Evolutionary conservation across 2,797 vertebrate species (phyloP).

Genomic region (Helicolenus hilgendorfi): DNA sequence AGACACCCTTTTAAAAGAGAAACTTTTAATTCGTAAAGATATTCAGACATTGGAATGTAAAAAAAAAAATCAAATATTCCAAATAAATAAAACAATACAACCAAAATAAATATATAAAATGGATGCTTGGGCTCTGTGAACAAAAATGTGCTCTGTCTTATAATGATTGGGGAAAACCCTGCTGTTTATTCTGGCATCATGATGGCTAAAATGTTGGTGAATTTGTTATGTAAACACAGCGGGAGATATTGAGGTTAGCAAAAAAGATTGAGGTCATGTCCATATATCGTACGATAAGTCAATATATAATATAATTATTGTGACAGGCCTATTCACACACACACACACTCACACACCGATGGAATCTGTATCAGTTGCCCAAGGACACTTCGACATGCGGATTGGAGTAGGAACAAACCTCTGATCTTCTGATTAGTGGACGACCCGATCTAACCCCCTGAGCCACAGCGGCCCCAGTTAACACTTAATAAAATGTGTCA

Average conservation of each 20-base stretch:
- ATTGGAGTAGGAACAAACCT: no score
- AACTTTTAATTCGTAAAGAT: not conserved
- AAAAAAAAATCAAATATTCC: not conserved
- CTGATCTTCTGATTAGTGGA: no score
- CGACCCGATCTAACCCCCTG: no score
- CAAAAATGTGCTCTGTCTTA: no score
- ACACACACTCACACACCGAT: no score
- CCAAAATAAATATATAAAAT: no score
- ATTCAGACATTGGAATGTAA: not conserved
- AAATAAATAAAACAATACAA: not conserved
- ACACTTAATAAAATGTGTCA: not conserved
- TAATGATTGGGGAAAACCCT: not conserved
- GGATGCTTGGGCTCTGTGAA: no score
- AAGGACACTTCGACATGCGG: not conserved
- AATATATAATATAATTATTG: not conserved
- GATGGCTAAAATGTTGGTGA: not conserved
- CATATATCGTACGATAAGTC: not conserved
- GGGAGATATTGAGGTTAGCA: not conserved
- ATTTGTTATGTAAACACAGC: not conserved
- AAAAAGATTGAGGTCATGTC: not conserved
- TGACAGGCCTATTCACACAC: not conserved
- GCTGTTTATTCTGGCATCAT: not conserved
- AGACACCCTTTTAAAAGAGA: not conserved
- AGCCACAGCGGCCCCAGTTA: not conserved
- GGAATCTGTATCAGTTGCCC: not conserved